A percentile compares a stretch with the other conserved stretches of the same genome.
Conservation (phyloP, 2,888 invertebrate species). For the Ligdia adustata region DNA sequence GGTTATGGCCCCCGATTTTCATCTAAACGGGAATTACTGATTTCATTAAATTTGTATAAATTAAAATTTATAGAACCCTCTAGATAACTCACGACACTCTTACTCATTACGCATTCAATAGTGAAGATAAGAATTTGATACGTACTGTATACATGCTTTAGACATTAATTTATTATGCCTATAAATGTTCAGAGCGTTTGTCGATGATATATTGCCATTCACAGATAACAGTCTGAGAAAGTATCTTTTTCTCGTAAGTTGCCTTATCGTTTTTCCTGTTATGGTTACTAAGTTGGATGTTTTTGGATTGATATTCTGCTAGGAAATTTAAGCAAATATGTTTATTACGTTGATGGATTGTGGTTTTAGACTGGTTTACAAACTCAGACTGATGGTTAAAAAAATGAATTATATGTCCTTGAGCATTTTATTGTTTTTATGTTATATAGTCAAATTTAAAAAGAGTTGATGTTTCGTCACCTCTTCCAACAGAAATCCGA, state of each 20-base stretch:
- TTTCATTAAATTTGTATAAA: slow-evolving; percentile 29
- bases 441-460: no score
- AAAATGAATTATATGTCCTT: no score
- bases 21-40: slow-evolving; percentile 17
- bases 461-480: no score
- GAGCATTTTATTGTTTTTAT: no score
- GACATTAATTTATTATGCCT: slow-evolving; percentile 39
- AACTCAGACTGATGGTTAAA: no score
- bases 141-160: slow-evolving; percentile 30
- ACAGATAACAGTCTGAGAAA: slow-evolving; percentile 26
- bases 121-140: slow-evolving; percentile 38
- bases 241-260: slow-evolving; percentile 35
- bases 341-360: no score
- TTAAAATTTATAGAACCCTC: slow-evolving; percentile 31
- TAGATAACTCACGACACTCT: slow-evolving; percentile 26
- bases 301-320: slow-evolving; percentile 20
- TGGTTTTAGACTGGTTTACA: no score
- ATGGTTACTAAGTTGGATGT: slow-evolving; percentile 15
- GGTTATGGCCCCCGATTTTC: slow-evolving; percentile 12
- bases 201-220: slow-evolving; percentile 47
- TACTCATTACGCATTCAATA: slow-evolving; percentile 35
- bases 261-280: slow-evolving; percentile 41
- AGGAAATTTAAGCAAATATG: no score
- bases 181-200: slow-evolving; percentile 48
- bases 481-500: no score